Evolutionary conservation across 1,140 invertebrate species (phyloP).

Genomic region (Heliconius himera): DNA sequence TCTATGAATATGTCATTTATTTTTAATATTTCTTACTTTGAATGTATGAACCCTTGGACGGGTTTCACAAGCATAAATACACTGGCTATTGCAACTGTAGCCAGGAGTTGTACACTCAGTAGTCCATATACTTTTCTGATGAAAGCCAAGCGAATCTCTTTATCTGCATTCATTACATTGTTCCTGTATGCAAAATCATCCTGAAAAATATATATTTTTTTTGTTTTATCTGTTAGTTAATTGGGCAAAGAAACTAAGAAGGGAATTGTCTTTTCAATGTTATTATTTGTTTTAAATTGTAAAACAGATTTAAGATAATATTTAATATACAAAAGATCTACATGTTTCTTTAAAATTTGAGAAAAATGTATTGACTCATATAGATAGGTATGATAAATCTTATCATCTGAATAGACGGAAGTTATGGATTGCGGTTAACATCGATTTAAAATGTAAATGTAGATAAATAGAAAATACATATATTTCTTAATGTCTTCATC

Average conservation of each 20-base stretch:
- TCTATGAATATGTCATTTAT: too few relatives aligned
- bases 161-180: conserved; percentile 85
- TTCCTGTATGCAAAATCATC: conserved; percentile 87
- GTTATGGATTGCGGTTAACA: background rate
- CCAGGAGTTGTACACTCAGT: conserved; percentile 87
- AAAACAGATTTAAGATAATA: background rate
- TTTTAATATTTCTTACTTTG: conserved; percentile 82
- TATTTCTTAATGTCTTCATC: background rate
- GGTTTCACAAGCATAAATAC: conserved; percentile 83
- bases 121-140: conserved; percentile 93
- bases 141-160: conserved; percentile 87
- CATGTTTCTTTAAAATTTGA: too few relatives aligned
- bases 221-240: too few relatives aligned
- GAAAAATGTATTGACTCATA: too few relatives aligned
- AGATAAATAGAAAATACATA: background rate
- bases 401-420: background rate
- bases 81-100: conserved; percentile 86
- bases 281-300: background rate
- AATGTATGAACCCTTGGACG: conserved; percentile 85
- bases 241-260: too few relatives aligned
- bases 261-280: background rate
- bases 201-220: conserved; percentile 55
- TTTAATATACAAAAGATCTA: background rate
- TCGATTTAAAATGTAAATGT: background rate
- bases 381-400: background rate